Base-by-base conservation (phyloP, 1,140 invertebrate genomes). In the Drosophila mojavensis region DNA sequence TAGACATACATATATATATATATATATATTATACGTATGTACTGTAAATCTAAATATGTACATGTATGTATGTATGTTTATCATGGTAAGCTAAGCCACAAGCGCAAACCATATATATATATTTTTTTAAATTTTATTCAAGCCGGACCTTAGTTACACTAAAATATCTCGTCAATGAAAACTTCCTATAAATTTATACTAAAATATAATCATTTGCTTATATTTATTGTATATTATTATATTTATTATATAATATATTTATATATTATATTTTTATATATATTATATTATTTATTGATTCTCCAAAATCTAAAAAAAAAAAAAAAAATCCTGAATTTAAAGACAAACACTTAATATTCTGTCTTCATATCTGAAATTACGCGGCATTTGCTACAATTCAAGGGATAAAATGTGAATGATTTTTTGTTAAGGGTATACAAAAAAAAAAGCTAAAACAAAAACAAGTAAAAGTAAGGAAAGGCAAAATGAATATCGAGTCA, bases 71-170 rank as follows among this genome's bases (percentile, higher is more conserved):
- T 28, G 26, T 28, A 4, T 60, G 67, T 80, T 36, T 9, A 80
- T 80, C 70, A 63, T 67, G 75, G 72, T 78, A 78, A 65, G 64
- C 58, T 75, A 82, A 48, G 66, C 79, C 79, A 65, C 79, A 82
- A 78, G 78, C 75, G 68, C 20, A 43, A 47, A 33, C 5, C 1
- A 20, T 1, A 20, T 20, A n/a, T n/a, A n/a, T n/a, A n/a, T n/a
- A n/a, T n/a, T 20, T 20, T 20, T 20, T 1, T 20, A 20, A 6
- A 53, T 28, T 53, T 53, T 61, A 79, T 55, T 11, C 24, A 13
- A 13, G 39, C 5, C 39, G 39, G n/a, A 45, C 7, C n/a, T 58
- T 26, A 17, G 26, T 28, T 43, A 43, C 39, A 11, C 39, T 58
- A 6, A 58, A 13, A 5, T 1, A 6, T 20, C 5, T 2, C n/a